Conservation (phyloP, 1,140 invertebrate species). For the Cyphomyrmex costatus region DNA sequence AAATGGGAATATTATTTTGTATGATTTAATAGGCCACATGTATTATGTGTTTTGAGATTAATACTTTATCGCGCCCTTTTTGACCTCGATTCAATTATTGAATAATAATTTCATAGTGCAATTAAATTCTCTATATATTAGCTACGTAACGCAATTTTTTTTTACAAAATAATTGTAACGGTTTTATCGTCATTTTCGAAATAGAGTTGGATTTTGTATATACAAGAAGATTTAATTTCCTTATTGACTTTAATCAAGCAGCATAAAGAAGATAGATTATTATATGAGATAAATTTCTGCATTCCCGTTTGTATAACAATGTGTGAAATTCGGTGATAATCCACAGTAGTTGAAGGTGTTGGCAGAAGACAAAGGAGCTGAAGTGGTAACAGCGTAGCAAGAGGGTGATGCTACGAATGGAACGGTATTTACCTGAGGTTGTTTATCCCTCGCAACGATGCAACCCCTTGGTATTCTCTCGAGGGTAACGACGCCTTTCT, state of each 20-base stretch:
- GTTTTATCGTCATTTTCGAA: background rate
- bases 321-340: slow-evolving; percentile 40
- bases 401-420: slow-evolving; percentile 21
- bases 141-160: background rate
- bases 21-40: slow-evolving; percentile 17
- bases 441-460: slow-evolving; percentile 48
- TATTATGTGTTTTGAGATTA: slow-evolving; percentile 5
- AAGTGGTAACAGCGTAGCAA: slow-evolving; percentile 15
- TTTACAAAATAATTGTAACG: background rate
- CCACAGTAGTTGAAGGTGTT: slow-evolving; percentile 13
- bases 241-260: background rate
- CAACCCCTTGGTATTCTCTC: slow-evolving; percentile 38
- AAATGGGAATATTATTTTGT: slow-evolving; percentile 46
- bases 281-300: background rate
- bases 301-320: slow-evolving; percentile 5
- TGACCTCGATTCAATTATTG: background rate
- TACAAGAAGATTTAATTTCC: background rate
- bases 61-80: slow-evolving; percentile 21
- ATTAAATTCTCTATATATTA: slow-evolving; percentile 6
- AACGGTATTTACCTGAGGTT: slow-evolving; percentile 67
- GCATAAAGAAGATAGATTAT: background rate
- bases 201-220: background rate
- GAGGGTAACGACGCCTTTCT: background rate
- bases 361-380: slow-evolving; percentile 26
- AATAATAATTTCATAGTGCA: slow-evolving; percentile 3